phyloP scores from a whole-genome alignment of 2,797 vertebrate species.

The Percopsis omiscomaycus region DNA sequence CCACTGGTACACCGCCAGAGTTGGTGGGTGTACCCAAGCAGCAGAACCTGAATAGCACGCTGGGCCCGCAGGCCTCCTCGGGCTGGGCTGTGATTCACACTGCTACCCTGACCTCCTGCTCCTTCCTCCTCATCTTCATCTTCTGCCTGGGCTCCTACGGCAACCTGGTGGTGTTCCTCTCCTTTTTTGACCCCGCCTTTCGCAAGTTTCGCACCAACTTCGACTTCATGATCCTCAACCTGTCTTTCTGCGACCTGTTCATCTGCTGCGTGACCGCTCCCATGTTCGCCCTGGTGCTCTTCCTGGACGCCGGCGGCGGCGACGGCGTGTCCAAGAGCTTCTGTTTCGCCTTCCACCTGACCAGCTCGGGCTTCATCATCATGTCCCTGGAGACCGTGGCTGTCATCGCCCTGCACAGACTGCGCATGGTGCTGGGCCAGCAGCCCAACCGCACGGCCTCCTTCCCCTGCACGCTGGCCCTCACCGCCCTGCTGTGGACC shows the following conservation, averaged over 20 bases:
- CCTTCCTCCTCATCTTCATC: conserved; percentile 85
- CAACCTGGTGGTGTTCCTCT: conserved; percentile 94
- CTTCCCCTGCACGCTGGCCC: conserved; percentile 86
- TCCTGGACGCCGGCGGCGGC: conserved; percentile 79
- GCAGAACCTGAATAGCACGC: conserved; percentile 68
- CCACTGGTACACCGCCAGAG: conserved; percentile 74
- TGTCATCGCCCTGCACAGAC: conserved; percentile 90
- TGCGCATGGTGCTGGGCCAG: conserved; percentile 93
- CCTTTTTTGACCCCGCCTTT: conserved; percentile 95
- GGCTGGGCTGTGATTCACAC: conserved; percentile 83
- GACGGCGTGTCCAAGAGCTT: conserved; percentile 84
- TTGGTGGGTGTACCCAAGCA: conserved; percentile 72
- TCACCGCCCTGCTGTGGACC: conserved; percentile 90
- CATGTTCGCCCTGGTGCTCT: conserved; percentile 91
- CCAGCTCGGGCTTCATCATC: conserved; percentile 92
- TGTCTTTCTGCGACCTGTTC: conserved; percentile 96
- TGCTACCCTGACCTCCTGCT: conserved; percentile 87
- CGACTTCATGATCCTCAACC: conserved; percentile 97
- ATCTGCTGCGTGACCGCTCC: conserved; percentile 92
- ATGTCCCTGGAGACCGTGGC: conserved; percentile 97
- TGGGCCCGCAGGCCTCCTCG: conserved; percentile 48
- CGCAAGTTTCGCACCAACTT: conserved; percentile 97
- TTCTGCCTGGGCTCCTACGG: conserved; percentile 96
- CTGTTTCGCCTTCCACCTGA: conserved; percentile 95
- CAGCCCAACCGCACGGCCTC: conserved; percentile 87